Conservation (phyloP, 92 coral and sea anemone genomes). For the Montipora capitata region DNA sequence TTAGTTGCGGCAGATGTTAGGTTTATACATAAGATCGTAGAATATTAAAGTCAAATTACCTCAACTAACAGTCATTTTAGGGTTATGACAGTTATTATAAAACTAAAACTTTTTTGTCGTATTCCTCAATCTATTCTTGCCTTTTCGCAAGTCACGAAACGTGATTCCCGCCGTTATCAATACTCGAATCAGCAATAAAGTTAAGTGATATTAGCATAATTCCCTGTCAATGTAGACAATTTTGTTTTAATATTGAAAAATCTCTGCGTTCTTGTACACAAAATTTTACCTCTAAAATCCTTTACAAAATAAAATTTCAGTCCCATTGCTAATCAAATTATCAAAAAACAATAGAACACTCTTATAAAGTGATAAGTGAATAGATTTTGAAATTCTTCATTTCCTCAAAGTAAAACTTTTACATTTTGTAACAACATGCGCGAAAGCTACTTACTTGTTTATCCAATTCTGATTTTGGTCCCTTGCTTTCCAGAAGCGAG, state of each 20-base stretch:
- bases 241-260: slow-evolving; percentile 24
- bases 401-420: slow-evolving; percentile 34
- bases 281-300: too few species aligned
- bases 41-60: slow-evolving; percentile 6
- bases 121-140: background rate
- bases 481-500: slow-evolving; percentile 78
- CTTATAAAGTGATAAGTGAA: background rate
- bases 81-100: background rate
- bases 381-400: background rate
- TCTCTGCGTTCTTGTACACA: background rate
- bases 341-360: slow-evolving; percentile 4
- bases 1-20: slow-evolving; percentile 16
- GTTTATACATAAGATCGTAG: background rate
- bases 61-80: slow-evolving; percentile 10
- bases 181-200: slow-evolving; percentile 15
- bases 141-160: background rate
- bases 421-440: background rate
- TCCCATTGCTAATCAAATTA: slow-evolving; percentile 18
- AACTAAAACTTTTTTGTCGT: background rate
- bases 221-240: background rate
- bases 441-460: slow-evolving; percentile 82
- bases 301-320: background rate
- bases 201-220: slow-evolving; percentile 48
- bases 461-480: slow-evolving; percentile 95
- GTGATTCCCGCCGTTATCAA: slow-evolving; percentile 29